Conservation (phyloP, 2,797 vertebrate genomes). For the Gouania willdenowi region DNA sequence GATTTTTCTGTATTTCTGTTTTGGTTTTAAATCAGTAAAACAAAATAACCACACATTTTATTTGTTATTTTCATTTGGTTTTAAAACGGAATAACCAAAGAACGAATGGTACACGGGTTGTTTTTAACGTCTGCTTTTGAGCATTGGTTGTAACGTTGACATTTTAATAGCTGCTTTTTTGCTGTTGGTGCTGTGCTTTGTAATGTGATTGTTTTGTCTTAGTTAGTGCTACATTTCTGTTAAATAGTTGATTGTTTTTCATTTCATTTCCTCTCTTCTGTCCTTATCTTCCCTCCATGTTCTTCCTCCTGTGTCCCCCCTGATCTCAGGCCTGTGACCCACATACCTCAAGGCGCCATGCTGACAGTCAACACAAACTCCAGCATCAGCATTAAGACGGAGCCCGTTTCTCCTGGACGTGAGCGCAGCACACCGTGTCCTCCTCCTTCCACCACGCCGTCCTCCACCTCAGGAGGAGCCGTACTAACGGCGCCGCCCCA, state of each 20-base stretch:
- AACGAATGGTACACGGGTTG: no score
- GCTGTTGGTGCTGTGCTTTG: slow-evolving; percentile 58
- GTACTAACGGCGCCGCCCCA: slow-evolving; percentile 61
- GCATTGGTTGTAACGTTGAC: slow-evolving; percentile 35
- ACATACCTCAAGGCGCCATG: slow-evolving; percentile 86
- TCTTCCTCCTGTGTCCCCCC: no score
- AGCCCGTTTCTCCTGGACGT: slow-evolving; percentile 90
- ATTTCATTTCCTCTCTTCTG: slow-evolving; percentile 17
- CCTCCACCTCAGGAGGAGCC: slow-evolving; percentile 43
- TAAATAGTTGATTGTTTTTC: no score
- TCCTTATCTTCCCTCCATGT: slow-evolving; percentile 18
- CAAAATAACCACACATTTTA: no score
- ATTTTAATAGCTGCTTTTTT: slow-evolving; percentile 47
- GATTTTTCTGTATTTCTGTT: no score
- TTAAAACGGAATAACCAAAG: no score
- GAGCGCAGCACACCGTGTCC: slow-evolving; percentile 88
- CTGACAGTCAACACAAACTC: slow-evolving; percentile 93
- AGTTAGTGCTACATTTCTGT: no score
- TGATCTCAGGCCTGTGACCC: slow-evolving; percentile 83
- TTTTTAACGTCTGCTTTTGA: no score
- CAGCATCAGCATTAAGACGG: slow-evolving; percentile 92
- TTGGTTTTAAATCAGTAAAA: no score
- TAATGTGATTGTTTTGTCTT: slow-evolving; percentile 50
- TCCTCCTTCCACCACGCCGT: slow-evolving; percentile 44
- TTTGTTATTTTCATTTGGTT: slow-evolving; percentile 38